Evolutionary conservation across 1,140 invertebrate genomes (phyloP).

Genomic region (Conus betulinus): DNA sequence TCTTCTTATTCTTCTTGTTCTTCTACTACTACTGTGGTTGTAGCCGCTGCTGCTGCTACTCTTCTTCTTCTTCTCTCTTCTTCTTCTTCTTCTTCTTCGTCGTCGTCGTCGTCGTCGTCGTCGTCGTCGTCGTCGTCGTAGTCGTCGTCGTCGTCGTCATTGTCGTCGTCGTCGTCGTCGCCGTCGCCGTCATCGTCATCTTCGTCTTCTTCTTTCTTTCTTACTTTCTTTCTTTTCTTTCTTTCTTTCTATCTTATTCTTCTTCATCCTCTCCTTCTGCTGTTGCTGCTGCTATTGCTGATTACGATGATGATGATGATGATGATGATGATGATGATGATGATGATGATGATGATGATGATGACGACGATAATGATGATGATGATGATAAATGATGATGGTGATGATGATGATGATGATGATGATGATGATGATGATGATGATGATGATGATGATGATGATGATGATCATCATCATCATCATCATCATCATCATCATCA

Average conservation of each 20-base stretch:
- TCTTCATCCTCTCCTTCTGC: no score
- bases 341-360: conserved; percentile 16
- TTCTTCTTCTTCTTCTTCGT: no score
- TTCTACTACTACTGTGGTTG: no score
- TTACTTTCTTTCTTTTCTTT: not conserved
- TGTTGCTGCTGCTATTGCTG: not conserved
- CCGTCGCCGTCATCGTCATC: no score
- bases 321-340: conserved; percentile 16
- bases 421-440: conserved; percentile 9
- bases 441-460: not conserved
- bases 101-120: no score
- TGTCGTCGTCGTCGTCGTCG: no score
- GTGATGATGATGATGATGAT: not conserved
- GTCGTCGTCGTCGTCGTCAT: no score
- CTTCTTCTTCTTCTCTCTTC: no score
- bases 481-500: not conserved
- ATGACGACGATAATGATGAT: not conserved
- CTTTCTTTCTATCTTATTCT: not conserved
- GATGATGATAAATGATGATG: not conserved
- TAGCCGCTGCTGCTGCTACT: no score
- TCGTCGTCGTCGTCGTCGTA: no score
- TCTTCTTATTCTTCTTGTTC: no score
- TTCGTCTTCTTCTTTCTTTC: no score
- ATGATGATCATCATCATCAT: conserved; percentile 1
- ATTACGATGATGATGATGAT: conserved; percentile 7